Conservation (phyloP, 1,140 invertebrate species). For the Sycophila sp. region DNA sequence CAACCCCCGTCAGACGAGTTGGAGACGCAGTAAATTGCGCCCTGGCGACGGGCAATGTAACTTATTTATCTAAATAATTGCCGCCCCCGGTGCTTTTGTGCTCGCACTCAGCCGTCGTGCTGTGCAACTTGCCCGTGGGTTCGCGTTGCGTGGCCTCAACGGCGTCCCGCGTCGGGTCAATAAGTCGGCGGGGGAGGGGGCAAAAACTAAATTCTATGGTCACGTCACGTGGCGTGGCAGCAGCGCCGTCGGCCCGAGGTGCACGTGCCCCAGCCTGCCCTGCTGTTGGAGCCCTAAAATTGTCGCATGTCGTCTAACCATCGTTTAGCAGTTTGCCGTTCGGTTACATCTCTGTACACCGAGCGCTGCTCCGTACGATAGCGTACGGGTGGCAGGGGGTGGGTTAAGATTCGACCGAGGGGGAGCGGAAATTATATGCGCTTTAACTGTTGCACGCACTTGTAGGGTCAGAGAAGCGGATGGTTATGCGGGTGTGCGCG, state of each 20-base stretch:
- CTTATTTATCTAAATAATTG: slow-evolving; percentile 37
- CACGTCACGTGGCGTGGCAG: slow-evolving; percentile 46
- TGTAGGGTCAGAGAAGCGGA: neutral
- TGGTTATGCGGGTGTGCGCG: neutral
- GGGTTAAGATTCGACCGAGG: neutral
- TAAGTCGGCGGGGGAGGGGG: slow-evolving; percentile 41
- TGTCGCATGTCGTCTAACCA: slow-evolving; percentile 45
- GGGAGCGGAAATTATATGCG: slow-evolving; percentile 20
- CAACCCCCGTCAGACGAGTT: neutral
- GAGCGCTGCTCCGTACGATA: no score
- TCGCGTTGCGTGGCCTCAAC: slow-evolving; percentile 43
- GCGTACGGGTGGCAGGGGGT: no score
- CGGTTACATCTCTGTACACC: no score
- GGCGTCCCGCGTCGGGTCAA: slow-evolving; percentile 41
- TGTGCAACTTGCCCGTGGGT: neutral
- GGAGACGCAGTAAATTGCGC: neutral
- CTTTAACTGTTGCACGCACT: slow-evolving; percentile 20
- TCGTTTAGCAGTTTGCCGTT: slow-evolving; percentile 44
- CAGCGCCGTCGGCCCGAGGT: neutral
- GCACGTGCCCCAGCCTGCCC: neutral
- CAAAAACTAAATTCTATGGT: slow-evolving; percentile 49
- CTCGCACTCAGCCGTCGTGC: neutral
- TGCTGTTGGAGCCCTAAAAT: slow-evolving; percentile 41
- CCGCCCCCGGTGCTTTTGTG: slow-evolving; percentile 9
- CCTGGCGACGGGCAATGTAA: neutral